Conservation (phyloP, 1,140 invertebrate species). For the Agrypnia vestita region DNA sequence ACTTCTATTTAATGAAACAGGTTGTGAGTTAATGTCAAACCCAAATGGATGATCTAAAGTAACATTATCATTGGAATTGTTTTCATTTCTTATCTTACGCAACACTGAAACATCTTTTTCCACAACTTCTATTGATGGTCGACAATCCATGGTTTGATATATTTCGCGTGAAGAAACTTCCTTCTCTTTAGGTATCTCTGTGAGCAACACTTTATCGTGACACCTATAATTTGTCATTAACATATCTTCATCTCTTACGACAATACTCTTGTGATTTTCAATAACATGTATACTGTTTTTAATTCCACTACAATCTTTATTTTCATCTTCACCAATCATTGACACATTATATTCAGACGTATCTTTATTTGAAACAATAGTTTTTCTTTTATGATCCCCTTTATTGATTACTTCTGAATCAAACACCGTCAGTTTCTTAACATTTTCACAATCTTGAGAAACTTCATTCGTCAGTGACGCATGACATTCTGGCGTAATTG, state of each 20-base stretch:
- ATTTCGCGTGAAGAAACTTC: too few relatives aligned
- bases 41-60: too few relatives aligned
- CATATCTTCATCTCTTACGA: neutral
- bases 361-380: constrained; percentile 32
- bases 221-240: too few relatives aligned
- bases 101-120: too few relatives aligned
- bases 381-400: constrained; percentile 28
- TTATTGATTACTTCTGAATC: neutral
- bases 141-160: too few relatives aligned
- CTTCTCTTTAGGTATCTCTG: too few relatives aligned
- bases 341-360: constrained; percentile 29
- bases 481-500: constrained; percentile 9
- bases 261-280: neutral
- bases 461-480: constrained; percentile 36
- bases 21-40: too few relatives aligned
- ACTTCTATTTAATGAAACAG: too few relatives aligned
- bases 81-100: too few relatives aligned
- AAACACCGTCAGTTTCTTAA: neutral
- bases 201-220: too few relatives aligned
- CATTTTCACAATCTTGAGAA: constrained; percentile 5
- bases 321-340: constrained; percentile 5
- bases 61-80: too few relatives aligned
- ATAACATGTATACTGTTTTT: neutral
- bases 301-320: neutral
- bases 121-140: too few relatives aligned